Percentiles rank a stretch among this genome's conserved stretches.
Evolutionary conservation across 2,113 vertebrate species (phyloP).

Genomic region (Phainopepla nitens): DNA sequence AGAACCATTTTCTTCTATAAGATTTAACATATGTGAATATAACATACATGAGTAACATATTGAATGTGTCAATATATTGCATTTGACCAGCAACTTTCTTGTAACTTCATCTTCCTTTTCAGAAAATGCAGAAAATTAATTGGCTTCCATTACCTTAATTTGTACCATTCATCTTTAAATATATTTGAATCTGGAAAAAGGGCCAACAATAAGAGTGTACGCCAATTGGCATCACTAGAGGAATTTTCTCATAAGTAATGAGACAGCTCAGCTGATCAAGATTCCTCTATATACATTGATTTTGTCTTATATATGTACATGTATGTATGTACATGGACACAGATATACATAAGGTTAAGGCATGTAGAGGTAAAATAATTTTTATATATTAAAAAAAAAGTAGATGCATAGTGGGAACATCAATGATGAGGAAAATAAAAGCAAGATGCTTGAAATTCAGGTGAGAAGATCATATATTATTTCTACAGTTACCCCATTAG

Average conservation of each 20-base stretch:
- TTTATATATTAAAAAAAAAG: not conserved
- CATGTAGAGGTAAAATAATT: not conserved
- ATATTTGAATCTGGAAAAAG: not conserved
- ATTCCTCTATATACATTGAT: not conserved
- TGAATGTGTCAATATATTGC: not conserved
- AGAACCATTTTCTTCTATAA: not conserved
- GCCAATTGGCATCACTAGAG: not conserved
- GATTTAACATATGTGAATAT: not conserved
- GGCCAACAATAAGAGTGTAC: not conserved
- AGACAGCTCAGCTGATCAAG: not conserved
- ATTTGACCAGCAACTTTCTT: not conserved
- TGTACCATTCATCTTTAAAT: not conserved
- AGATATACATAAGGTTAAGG: not conserved
- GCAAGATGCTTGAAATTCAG: not conserved
- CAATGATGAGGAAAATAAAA: rapidly evolving
- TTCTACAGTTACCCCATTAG: not conserved
- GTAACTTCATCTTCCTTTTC: not conserved
- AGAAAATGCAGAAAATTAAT: not conserved
- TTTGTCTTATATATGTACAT: not conserved
- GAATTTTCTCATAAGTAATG: not conserved
- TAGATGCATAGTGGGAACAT: not conserved
- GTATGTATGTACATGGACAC: not conserved
- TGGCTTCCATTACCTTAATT: not conserved
- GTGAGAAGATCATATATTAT: not conserved
- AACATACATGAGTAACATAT: not conserved